Evolutionary conservation across 2,113 vertebrate species (phyloP), one percentile per base, ranked within the genome.

Genomic region (Megalops atlanticus): DNA sequence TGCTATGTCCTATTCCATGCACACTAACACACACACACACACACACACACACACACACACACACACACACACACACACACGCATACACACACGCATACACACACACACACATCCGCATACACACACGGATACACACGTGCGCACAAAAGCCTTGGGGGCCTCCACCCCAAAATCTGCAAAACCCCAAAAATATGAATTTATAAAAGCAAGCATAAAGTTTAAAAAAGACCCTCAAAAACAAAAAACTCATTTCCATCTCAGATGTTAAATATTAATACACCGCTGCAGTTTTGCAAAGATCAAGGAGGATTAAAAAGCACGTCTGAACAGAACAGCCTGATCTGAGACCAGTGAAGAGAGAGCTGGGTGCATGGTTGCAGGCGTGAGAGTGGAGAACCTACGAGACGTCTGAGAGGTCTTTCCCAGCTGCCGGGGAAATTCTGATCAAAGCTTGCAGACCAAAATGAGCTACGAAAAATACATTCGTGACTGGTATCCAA

Each of bases 391-490:
- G 52, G 3, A 64, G 58, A 64, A 64, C 58, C 58, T 64, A n/a
- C n/a, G 58, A n/a, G 31, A 64, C 58, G 58, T 12, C 58, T 11
- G n/a, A n/a, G n/a, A 64, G 31, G 58, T 31, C 58, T 64, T 8
- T 8, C 24, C 58, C 1, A 68, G 58, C 7, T 49, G 0, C 31
- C 16, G 15, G 58, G 6, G 40, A 41, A 10, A 16, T 21, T 38
- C 39, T 78, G 75, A 77, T 36, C 81, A 82, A 72, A 82, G 47
- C 54, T 43, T 11, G 47, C 16, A 43, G 69, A 77, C 72, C 52
- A 73, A 80, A 78, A 68, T 31, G 52, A 68, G 43, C 1, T 27
- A 15, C 16, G n/a, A 76, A 49, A 49, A 76, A 18, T 21, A 35
- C 73, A 43, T 27, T 16, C 73, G n/a, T 68, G 36, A 41, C 33